Percentiles rank a stretch among this genome's conserved stretches.
Conservation (phyloP, 92 coral and sea anemone genomes). For the Zoanthus gigantus region DNA sequence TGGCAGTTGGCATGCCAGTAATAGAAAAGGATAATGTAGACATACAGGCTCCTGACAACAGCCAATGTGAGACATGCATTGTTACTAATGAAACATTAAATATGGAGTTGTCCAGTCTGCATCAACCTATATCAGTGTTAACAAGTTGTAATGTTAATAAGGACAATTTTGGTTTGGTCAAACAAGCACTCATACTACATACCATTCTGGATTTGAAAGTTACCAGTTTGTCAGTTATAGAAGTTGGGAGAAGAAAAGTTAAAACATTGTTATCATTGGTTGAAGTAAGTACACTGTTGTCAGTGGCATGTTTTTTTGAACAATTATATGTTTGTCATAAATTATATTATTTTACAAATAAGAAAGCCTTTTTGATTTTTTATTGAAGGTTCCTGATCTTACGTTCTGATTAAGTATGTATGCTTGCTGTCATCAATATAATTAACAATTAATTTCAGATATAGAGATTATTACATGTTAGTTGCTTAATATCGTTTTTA, state of each 20-base stretch:
- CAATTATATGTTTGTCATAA: not conserved
- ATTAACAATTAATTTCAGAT: too few species aligned
- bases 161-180: constrained; percentile 73
- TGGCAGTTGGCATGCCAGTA: constrained; percentile 78
- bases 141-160: constrained; percentile 68
- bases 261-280: constrained; percentile 56
- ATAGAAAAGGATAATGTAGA: constrained; percentile 78
- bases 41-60: constrained; percentile 72
- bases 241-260: constrained; percentile 51
- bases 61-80: constrained; percentile 16
- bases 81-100: not conserved
- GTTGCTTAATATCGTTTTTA: too few species aligned
- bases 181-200: constrained; percentile 76
- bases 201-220: constrained; percentile 74
- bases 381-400: too few species aligned
- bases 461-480: too few species aligned
- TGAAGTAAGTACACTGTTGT: constrained; percentile 58
- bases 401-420: too few species aligned
- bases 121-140: constrained; percentile 63
- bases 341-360: not conserved
- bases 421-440: too few species aligned
- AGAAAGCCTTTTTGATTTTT: too few species aligned
- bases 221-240: constrained; percentile 62
- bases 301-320: not conserved
- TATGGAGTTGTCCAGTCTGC: not conserved